phyloP scores from a whole-genome alignment of 2,113 vertebrate genomes.

The Macrotis lagotis region DNA sequence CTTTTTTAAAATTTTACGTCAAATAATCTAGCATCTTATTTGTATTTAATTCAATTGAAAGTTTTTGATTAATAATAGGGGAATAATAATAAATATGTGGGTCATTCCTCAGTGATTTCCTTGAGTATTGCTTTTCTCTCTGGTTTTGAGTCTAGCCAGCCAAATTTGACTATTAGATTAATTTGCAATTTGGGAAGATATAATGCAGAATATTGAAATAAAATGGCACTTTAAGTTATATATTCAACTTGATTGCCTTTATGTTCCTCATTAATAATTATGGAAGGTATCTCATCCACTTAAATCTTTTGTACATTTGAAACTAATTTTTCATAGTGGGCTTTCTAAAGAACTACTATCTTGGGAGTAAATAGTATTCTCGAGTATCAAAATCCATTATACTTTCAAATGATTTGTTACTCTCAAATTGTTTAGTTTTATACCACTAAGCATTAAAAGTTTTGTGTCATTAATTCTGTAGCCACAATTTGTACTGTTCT shows the following conservation, averaged over 20 bases:
- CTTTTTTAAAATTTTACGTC: neutral
- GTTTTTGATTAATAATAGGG: neutral
- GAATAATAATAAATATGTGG: neutral
- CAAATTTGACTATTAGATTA: neutral
- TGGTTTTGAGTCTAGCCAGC: neutral
- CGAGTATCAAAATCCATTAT: neutral
- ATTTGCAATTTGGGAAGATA: neutral
- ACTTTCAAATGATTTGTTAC: neutral
- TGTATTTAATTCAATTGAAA: neutral
- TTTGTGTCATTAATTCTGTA: neutral
- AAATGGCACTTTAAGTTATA: neutral
- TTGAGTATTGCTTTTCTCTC: neutral
- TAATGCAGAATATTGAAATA: neutral
- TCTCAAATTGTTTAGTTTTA: neutral
- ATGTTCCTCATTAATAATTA: neutral
- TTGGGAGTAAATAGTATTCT: neutral
- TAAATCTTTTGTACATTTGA: neutral
- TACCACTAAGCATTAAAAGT: neutral
- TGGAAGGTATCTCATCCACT: neutral
- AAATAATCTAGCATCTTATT: neutral
- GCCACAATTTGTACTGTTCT: neutral
- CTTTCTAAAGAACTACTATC: neutral
- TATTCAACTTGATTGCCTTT: neutral
- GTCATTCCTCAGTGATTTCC: neutral
- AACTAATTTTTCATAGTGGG: neutral